phyloP scores from a whole-genome alignment of 1,140 invertebrate genomes.

The Meloidogyne hapla region DNA sequence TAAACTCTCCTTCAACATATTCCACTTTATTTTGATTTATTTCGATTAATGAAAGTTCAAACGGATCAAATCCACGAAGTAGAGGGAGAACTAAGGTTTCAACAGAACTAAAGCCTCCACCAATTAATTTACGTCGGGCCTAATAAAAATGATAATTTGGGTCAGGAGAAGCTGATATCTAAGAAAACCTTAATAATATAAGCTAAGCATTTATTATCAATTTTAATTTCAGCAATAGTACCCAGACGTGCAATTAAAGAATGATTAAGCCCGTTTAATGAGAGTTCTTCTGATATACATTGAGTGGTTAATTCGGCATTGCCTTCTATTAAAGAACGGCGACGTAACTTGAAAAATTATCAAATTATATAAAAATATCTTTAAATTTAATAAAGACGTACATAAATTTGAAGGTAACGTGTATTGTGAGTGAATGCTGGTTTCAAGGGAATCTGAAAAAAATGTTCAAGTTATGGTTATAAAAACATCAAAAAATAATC shows the following conservation, averaged over 20 bases:
- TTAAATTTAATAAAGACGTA: not conserved
- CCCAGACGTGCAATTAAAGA: conserved; percentile 22
- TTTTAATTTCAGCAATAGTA: conserved; percentile 17
- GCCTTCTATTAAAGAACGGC: not conserved
- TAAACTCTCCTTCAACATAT: conserved; percentile 21
- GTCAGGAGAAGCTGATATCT: too few relatives aligned
- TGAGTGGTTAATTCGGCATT: conserved; percentile 9
- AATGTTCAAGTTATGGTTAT: not conserved
- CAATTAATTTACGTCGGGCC: conserved; percentile 15
- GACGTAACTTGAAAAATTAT: too few relatives aligned
- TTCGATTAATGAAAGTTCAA: conserved; percentile 23
- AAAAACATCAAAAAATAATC: too few relatives aligned
- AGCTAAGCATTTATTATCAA: conserved; percentile 1
- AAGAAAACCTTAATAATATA: conserved; percentile 6
- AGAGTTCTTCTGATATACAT: conserved; percentile 22
- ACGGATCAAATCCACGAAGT: not conserved
- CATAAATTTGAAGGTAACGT: not conserved
- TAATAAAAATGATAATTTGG: not conserved
- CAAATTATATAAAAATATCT: too few relatives aligned
- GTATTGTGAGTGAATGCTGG: not conserved
- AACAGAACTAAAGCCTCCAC: conserved; percentile 6
- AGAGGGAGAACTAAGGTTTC: conserved; percentile 2
- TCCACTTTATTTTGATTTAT: conserved; percentile 16
- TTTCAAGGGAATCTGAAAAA: conserved; percentile 16
- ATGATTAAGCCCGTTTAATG: conserved; percentile 22